Percentiles rank a stretch among this genome's conserved stretches.
Conservation (phyloP, 1,140 invertebrate species). For the Palaemon carinicauda region DNA sequence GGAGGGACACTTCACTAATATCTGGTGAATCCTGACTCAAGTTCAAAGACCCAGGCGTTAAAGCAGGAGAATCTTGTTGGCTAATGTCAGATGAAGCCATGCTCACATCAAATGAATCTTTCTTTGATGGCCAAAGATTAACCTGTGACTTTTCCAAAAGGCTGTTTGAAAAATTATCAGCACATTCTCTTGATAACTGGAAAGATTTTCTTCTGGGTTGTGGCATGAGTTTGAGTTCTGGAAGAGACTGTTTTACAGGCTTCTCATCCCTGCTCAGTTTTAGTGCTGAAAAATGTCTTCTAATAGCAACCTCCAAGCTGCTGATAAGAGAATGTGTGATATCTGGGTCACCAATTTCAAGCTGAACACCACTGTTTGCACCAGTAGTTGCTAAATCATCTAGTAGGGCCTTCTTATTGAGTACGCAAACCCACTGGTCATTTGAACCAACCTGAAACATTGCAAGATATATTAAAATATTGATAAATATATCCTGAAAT, state of each 20-base stretch:
- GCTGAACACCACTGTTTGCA: constrained; percentile 35
- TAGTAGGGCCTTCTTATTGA: constrained; percentile 47
- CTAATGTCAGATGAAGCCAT: constrained; percentile 16
- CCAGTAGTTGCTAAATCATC: constrained; percentile 30
- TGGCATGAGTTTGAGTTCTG: neutral
- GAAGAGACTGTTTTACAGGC: neutral
- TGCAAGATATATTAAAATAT: neutral
- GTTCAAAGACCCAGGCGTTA: neutral
- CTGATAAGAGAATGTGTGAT: constrained; percentile 40
- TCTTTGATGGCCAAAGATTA: constrained; percentile 34
- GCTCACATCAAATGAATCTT: constrained; percentile 26
- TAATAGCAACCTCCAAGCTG: constrained; percentile 44
- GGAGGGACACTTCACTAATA: neutral
- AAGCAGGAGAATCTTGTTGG: neutral
- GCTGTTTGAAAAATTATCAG: constrained; percentile 43
- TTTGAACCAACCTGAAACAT: constrained; percentile 50
- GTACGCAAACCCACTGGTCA: constrained; percentile 49
- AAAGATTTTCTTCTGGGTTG: constrained; percentile 14
- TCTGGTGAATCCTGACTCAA: constrained; percentile 15
- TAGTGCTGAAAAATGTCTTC: constrained; percentile 19
- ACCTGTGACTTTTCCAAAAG: constrained; percentile 35
- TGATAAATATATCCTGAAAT: neutral
- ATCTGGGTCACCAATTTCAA: constrained; percentile 51
- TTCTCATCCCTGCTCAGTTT: neutral
- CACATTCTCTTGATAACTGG: constrained; percentile 42